A percentile compares a stretch with the other conserved stretches of the same genome.
phyloP scores from a whole-genome alignment of 2,113 vertebrate species.

The Charadrius vociferus region DNA sequence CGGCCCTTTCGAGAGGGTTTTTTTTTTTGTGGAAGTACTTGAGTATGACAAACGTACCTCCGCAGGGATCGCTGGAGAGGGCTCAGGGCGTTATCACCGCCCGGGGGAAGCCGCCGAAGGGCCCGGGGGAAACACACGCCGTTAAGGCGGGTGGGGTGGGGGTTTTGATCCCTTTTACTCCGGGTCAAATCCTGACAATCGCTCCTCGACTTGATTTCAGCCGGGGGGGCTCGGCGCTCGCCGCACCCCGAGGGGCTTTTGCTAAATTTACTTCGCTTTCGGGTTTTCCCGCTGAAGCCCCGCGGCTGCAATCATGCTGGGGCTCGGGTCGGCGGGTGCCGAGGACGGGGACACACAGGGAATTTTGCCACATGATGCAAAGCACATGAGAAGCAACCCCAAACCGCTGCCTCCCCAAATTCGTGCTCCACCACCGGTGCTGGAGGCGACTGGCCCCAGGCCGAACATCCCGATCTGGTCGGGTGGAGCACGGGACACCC shows the following conservation, averaged over 20 bases:
- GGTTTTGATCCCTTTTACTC: not conserved
- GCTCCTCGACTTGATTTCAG: not conserved
- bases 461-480: accelerated
- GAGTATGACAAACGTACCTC: not conserved
- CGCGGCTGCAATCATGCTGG: accelerated
- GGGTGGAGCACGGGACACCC: accelerated
- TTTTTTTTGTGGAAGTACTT: not conserved
- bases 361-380: not conserved
- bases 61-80: not conserved
- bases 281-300: not conserved
- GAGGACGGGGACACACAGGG: accelerated
- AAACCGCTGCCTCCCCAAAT: accelerated
- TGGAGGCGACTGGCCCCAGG: accelerated
- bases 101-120: not conserved
- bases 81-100: not conserved
- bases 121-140: not conserved
- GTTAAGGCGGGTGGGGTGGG: accelerated
- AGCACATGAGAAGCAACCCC: not conserved
- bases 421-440: not conserved
- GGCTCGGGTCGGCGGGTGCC: not conserved
- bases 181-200: not conserved
- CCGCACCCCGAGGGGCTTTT: not conserved
- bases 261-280: not conserved
- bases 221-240: accelerated
- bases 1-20: not conserved